Percentiles rank a stretch among this genome's conserved stretches.
These are phyloP conservation scores for Andricus grossulariae DNA, from an alignment of 1,140 invertebrate genomes.

Conservation along the genomic window DNA sequence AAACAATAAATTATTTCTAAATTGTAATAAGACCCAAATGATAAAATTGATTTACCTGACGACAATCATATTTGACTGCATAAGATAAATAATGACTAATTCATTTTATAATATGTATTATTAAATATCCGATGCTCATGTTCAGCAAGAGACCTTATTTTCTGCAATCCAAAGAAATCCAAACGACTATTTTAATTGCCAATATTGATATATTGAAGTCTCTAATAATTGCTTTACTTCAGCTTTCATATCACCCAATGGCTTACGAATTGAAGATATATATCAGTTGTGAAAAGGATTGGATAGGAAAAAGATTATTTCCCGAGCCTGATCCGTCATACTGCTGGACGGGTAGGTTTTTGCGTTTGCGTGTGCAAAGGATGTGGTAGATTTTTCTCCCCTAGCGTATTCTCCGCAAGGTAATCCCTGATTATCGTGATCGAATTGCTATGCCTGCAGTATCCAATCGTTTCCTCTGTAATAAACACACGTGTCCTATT, in stretches of 20 bases:
- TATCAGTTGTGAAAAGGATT: slow-evolving; percentile 12
- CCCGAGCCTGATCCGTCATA: slow-evolving; percentile 50
- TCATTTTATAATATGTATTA: too few species aligned
- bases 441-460: slow-evolving; percentile 49
- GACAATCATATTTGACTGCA: too few species aligned
- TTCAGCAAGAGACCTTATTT: too few species aligned
- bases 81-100: too few species aligned
- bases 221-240: slow-evolving; percentile 7
- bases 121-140: too few species aligned
- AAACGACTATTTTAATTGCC: too few species aligned
- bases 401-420: slow-evolving; percentile 33
- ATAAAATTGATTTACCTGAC: too few species aligned
- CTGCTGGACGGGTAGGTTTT: slow-evolving; percentile 36
- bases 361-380: slow-evolving; percentile 37
- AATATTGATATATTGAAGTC: not conserved
- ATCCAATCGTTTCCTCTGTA: slow-evolving; percentile 40
- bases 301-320: slow-evolving; percentile 50
- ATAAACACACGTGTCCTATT: slow-evolving; percentile 42
- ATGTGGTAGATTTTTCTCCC: slow-evolving; percentile 23
- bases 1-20: too few species aligned
- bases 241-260: slow-evolving; percentile 24
- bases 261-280: not conserved
- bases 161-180: too few species aligned
- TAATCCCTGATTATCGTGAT: slow-evolving; percentile 58
- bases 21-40: too few species aligned